A percentile compares a stretch with the other conserved stretches of the same genome.
phyloP scores from a whole-genome alignment of 2,888 invertebrate species.

The Drosophila niveifrons region DNA sequence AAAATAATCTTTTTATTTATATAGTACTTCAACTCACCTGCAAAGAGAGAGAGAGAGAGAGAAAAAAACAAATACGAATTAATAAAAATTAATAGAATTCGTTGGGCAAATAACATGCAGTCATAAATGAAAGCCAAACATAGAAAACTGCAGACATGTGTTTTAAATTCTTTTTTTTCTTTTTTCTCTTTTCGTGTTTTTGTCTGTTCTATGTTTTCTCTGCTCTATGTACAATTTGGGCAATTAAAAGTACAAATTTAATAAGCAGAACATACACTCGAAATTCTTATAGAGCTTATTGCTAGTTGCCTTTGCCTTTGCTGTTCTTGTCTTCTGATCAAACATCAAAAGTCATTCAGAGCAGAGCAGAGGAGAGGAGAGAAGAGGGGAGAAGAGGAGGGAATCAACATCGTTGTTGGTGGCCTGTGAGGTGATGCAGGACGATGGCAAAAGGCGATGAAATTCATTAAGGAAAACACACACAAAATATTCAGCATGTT shows the following conservation, averaged over 20 bases:
- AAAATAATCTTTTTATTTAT: conserved; percentile 7
- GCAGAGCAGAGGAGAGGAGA: background rate
- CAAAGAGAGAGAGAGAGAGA: conserved; percentile 43
- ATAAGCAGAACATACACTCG: conserved; percentile 50
- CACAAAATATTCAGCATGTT: conserved; percentile 61
- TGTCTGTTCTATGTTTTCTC: background rate
- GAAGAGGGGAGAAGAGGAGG: no score
- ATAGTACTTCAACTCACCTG: conserved; percentile 65
- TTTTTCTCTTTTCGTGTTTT: background rate
- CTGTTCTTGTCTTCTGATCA: conserved; percentile 20
- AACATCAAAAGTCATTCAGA: conserved; percentile 47
- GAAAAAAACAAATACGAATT: conserved; percentile 12
- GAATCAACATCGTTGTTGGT: background rate
- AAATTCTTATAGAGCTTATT: conserved; percentile 15
- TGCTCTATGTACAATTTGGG: conserved; percentile 51
- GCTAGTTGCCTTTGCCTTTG: conserved; percentile 11
- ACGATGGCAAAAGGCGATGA: conserved; percentile 32
- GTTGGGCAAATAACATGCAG: background rate
- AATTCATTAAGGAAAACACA: conserved; percentile 72
- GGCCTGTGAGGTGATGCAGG: background rate
- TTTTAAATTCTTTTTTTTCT: conserved; percentile 5
- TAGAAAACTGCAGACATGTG: conserved; percentile 41
- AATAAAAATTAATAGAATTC: no score
- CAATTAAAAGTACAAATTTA: conserved; percentile 69
- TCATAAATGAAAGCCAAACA: conserved; percentile 5